Conservation (phyloP, 1,140 invertebrate genomes). For the Lepeophtheirus salmonis region DNA sequence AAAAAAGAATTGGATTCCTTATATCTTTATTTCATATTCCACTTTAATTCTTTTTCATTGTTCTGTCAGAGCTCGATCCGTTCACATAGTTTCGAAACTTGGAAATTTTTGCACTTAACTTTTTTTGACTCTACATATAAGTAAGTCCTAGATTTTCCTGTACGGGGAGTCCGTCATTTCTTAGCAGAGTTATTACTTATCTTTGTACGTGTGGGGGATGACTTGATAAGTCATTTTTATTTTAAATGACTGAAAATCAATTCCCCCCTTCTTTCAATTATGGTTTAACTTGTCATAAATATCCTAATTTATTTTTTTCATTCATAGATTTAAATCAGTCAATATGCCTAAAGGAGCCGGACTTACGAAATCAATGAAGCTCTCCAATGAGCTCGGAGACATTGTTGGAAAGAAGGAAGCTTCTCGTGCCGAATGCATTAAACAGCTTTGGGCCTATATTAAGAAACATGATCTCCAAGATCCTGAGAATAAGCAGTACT, state of each 20-base stretch:
- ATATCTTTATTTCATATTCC: too few relatives aligned
- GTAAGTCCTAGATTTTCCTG: too few relatives aligned
- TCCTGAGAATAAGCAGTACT: constrained; percentile 18
- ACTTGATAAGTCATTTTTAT: too few relatives aligned
- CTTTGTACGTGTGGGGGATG: too few relatives aligned
- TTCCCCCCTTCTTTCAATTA: background rate
- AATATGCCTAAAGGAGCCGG: constrained; percentile 14
- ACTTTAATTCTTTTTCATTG: background rate
- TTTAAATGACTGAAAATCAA: too few relatives aligned
- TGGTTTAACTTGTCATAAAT: too few relatives aligned
- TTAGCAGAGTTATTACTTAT: too few relatives aligned
- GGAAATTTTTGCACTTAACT: too few relatives aligned
- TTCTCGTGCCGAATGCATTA: constrained; percentile 10
- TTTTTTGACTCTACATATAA: too few relatives aligned
- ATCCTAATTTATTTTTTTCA: too few relatives aligned
- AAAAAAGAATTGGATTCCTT: background rate
- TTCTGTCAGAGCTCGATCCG: background rate
- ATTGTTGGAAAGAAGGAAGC: constrained; percentile 15
- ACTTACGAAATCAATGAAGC: constrained; percentile 18
- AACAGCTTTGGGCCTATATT: constrained; percentile 17
- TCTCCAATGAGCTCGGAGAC: constrained; percentile 13
- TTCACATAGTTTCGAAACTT: background rate
- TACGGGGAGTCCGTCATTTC: too few relatives aligned
- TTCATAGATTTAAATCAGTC: background rate
- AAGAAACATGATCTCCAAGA: constrained; percentile 18